These are phyloP conservation scores for Tragulus kanchil DNA, from an alignment of 2,113 vertebrate species.

Conservation along the genomic window DNA sequence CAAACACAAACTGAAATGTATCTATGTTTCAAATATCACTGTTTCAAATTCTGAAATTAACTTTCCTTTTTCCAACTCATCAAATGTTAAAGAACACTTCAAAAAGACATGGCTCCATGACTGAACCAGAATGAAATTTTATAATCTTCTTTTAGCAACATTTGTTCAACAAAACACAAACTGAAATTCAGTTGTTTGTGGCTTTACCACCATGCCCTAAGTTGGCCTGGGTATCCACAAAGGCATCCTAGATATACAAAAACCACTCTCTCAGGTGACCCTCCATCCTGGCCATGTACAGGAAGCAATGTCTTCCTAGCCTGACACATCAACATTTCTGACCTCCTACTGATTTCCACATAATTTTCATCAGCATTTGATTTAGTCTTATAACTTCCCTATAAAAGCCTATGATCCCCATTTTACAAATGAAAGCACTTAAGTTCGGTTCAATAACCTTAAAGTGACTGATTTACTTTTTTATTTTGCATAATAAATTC, in stretches of 20 bases:
- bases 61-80: not conserved
- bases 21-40: not conserved
- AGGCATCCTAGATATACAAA: not conserved
- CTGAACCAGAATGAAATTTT: not conserved
- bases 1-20: not conserved
- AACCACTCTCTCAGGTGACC: not conserved
- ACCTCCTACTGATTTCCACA: not conserved
- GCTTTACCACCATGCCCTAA: not conserved
- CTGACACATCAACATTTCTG: not conserved
- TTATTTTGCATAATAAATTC: not conserved
- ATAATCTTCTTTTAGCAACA: not conserved
- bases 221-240: not conserved
- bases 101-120: not conserved
- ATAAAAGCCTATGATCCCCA: not conserved
- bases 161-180: not conserved
- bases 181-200: not conserved
- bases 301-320: not conserved
- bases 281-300: not conserved
- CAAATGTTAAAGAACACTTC: not conserved
- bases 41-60: not conserved
- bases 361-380: not conserved
- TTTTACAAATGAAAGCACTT: constrained; percentile 12
- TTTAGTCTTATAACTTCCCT: not conserved
- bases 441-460: not conserved
- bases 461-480: not conserved